phyloP scores from a whole-genome alignment of 2,888 invertebrate species.

The Troilus luridus region DNA sequence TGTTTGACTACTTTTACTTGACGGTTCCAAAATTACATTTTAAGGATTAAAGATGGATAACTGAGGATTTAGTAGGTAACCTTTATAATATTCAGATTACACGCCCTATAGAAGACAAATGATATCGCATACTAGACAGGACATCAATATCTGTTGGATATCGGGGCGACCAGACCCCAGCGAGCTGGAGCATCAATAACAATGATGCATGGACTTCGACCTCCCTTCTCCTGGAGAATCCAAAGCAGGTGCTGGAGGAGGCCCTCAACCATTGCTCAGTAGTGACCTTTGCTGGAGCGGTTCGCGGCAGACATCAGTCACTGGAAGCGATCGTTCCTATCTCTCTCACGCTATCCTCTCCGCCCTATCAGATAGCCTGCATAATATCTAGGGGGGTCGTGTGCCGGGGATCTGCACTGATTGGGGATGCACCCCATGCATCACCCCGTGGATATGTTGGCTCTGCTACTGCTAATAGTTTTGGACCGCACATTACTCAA shows the following conservation, averaged over 20 bases:
- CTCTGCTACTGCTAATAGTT: not conserved
- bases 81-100: not conserved
- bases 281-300: constrained; percentile 1
- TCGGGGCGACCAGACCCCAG: not conserved
- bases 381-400: not conserved
- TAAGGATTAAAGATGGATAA: not conserved
- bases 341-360: not conserved
- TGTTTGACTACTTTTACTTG: no score
- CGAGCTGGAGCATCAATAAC: not conserved
- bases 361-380: constrained; percentile 25
- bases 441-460: not conserved
- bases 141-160: not conserved
- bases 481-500: not conserved
- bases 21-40: not conserved
- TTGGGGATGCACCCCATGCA: not conserved
- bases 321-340: not conserved
- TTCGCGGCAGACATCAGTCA: not conserved
- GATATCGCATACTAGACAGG: not conserved
- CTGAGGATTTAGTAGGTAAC: not conserved
- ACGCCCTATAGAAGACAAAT: not conserved
- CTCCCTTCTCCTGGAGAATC: not conserved
- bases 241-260: constrained; percentile 24
- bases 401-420: not conserved
- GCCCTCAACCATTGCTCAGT: not conserved
- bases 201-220: not conserved